Conservation (phyloP, 1,140 invertebrate species). For the Centruroides vittatus region DNA sequence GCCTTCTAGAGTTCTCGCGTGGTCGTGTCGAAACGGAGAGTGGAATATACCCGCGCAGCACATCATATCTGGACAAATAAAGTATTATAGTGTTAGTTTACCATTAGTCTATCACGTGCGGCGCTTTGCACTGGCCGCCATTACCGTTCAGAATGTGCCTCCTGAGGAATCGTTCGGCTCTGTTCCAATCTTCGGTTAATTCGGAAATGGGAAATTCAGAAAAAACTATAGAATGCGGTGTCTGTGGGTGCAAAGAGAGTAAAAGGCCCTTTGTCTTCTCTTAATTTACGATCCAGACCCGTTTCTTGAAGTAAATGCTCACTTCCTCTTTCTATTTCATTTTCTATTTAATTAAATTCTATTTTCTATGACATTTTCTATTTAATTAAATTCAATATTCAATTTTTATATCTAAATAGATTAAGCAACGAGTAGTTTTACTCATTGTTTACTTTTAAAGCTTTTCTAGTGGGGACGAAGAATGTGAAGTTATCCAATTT, state of each 20-base stretch:
- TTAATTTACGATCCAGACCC: slow-evolving; percentile 27
- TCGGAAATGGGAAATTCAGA: slow-evolving; percentile 28
- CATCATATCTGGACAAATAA: neutral
- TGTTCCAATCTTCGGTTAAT: slow-evolving; percentile 29
- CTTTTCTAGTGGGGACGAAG: slow-evolving; percentile 37
- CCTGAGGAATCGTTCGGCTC: slow-evolving; percentile 31
- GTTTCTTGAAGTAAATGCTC: slow-evolving; percentile 2
- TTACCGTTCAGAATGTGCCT: slow-evolving; percentile 35
- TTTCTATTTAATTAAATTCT: no score
- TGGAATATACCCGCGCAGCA: slow-evolving; percentile 4
- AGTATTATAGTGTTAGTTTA: neutral
- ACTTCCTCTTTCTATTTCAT: no score
- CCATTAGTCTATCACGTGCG: neutral
- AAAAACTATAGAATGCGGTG: slow-evolving; percentile 31
- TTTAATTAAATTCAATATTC: no score
- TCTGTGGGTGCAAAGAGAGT: slow-evolving; percentile 40
- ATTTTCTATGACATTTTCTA: no score
- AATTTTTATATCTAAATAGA: no score
- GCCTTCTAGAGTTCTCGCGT: neutral
- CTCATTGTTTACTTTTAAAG: slow-evolving; percentile 22
- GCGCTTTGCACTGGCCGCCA: no score
- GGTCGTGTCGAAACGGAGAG: neutral
- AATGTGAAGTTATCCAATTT: slow-evolving; percentile 34
- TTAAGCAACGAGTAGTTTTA: no score
- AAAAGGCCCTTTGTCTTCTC: slow-evolving; percentile 28